These are phyloP conservation scores for Pristionchus japonicus DNA, from an alignment of 2,888 invertebrate genomes.

Conservation along the genomic window DNA sequence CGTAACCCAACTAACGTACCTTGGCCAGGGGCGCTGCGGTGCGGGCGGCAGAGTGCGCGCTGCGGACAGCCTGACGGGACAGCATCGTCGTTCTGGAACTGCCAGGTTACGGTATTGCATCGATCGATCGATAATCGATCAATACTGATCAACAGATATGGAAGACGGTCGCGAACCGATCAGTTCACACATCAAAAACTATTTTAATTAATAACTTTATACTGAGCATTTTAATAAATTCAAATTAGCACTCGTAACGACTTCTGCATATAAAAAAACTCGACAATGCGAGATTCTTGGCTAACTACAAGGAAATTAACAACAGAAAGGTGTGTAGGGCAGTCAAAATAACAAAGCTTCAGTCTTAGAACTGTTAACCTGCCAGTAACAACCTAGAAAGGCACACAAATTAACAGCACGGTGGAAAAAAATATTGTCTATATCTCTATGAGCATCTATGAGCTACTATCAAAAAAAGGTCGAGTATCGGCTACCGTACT, in stretches of 20 bases:
- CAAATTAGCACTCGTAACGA: neutral
- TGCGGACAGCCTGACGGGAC: constrained; percentile 58
- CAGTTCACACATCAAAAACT: neutral
- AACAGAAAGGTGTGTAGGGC: neutral
- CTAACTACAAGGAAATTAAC: neutral
- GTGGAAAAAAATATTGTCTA: neutral
- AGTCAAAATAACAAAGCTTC: neutral
- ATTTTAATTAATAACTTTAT: neutral
- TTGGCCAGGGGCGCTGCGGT: constrained; percentile 48
- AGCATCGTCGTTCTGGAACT: constrained; percentile 48
- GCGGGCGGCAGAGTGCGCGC: constrained; percentile 52
- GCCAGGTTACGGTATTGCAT: neutral
- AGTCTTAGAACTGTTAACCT: neutral
- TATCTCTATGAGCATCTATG: neutral
- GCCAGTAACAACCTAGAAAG: neutral
- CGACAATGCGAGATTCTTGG: neutral
- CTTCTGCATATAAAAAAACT: neutral
- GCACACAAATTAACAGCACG: neutral
- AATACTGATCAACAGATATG: neutral
- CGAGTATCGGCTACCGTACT: neutral
- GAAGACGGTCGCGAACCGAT: neutral
- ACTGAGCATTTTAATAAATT: neutral
- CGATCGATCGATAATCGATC: neutral
- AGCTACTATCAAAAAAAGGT: neutral
- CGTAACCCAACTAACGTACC: too few relatives aligned